Evolutionary conservation across 2,113 vertebrate genomes (phyloP), one percentile per base, ranked within the genome.

Genomic region (Athene noctua): DNA sequence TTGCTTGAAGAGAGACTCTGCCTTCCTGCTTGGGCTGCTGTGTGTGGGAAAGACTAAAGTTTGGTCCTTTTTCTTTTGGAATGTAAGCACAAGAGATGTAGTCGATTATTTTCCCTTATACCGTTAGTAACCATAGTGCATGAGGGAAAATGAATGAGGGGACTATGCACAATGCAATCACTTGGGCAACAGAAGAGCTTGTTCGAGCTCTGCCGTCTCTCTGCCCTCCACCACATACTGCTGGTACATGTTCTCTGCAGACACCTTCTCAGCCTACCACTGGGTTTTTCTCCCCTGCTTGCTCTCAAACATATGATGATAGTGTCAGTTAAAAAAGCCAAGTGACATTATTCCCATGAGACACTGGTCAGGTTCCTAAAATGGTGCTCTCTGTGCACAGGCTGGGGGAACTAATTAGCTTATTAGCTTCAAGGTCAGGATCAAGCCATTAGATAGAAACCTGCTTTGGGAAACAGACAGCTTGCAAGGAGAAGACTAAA

Each of bases 401-500:
- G 22, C 25, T 61, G 65, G 46, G 27, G 49, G 36, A 79, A 22
- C 2, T 51, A 68, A 87, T 85, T 44, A 85, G 27, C 21, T 87
- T 19, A 82, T 62, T 79, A 55, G 23, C 51, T 68, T 75, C 66
- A 79, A 72, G 77, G 52, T 11, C 80, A 86, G 75, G 52, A 80
- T 71, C 4, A 15, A 80, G 18, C 32, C 3, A 2, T 84, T 79
- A 71, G 49, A 61, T 62, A 36, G 72, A 63, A 96, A 94, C 42
- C 11, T 75, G 47, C 46, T 91, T 73, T 68, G n/a, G 80, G 81
- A 91, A 91, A 51, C 9, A 89, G 66, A 32, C 3, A 75, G 40
- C 74, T 81, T 75, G n/a, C 66, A 94, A 66, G 73, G 32, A 91
- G 82, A 92, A 91, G 66, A 68, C 90, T 93, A 83, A 83, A 92